Base-by-base conservation (phyloP, 2,113 vertebrate species). In the human region DNA sequence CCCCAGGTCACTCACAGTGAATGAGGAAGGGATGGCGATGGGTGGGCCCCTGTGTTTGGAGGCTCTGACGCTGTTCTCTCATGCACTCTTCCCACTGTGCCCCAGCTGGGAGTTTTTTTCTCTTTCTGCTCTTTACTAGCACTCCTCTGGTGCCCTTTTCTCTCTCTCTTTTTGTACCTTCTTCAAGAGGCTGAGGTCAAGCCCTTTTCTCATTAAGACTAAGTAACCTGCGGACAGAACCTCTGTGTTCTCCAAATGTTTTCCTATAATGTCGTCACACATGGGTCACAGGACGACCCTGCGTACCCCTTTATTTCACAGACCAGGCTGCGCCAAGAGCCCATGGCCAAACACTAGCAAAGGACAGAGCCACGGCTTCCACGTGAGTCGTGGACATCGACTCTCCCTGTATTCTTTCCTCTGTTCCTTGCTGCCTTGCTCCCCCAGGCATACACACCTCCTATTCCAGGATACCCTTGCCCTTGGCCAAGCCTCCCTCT, bases 321-420 rank as follows among this genome's bases (percentile, higher is more conserved):
- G 75, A 45, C 8, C 16, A 68, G 82, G 38, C 7, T 30, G 82
- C 68, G 7, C 1, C 7, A 50, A 8, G 20, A 23, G 76, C 45
- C 22, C 18, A 27, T 8, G 4, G 55, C 40, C 75, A 66, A n/a
- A 82, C 30, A 50, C 45, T 57, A 10, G 40, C 57, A 45, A 76
- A 70, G 38, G 66, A 52, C 90, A 52, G 40, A 68, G 66, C n/a
- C 61, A 18, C 35, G 35, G 22, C 52, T 84, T 6, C 59, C 50
- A 30, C 1, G 0, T 0, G 23, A 61, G 8, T 27, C 68, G 64
- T 66, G 13, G 23, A 9, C 38, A 48, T 10, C 30, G 2, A 0
- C 6, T 38, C 20, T 73, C 66, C 61, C 57, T 40, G 10, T 12
- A 2, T 38, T 48, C 45, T 30, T 16, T 80, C 25, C 35, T 61